A percentile compares a stretch with the other conserved stretches of the same genome.
These are phyloP conservation scores for Actias luna DNA, from an alignment of 2,888 invertebrate genomes.

Conservation along the genomic window DNA sequence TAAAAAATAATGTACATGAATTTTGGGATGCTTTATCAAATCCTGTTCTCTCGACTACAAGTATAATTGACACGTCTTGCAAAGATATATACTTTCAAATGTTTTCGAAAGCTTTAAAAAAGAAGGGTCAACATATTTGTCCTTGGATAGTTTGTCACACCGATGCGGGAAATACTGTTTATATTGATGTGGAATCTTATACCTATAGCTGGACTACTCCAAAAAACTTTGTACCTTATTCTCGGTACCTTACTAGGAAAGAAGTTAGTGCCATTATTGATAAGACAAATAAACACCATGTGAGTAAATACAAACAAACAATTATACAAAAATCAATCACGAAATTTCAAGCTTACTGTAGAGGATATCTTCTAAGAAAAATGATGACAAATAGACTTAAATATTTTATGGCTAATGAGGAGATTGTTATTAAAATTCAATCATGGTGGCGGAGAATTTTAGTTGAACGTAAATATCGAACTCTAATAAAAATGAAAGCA, in stretches of 20 bases:
- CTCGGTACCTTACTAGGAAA: conserved; percentile 71
- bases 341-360: conserved; percentile 82
- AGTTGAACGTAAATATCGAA: conserved; percentile 68
- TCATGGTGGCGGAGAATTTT: conserved; percentile 83
- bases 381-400: conserved; percentile 59
- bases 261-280: conserved; percentile 64
- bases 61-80: conserved; percentile 57
- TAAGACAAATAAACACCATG: conserved; percentile 69
- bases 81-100: conserved; percentile 73
- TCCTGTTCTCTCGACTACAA: conserved; percentile 47
- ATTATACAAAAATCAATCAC: conserved; percentile 69
- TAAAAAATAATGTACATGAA: conserved; percentile 64
- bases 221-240: conserved; percentile 73
- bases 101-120: conserved; percentile 70
- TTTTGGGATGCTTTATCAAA: conserved; percentile 62
- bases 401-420: conserved; percentile 64
- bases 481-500: conserved; percentile 66
- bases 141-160: conserved; percentile 79
- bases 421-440: conserved; percentile 77
- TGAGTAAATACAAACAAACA: conserved; percentile 65
- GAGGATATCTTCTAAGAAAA: conserved; percentile 83
- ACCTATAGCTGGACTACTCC: conserved; percentile 79
- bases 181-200: conserved; percentile 77
- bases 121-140: conserved; percentile 67
- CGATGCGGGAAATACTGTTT: conserved; percentile 74